These are phyloP conservation scores for Phymorhynchus buccinoides DNA, from an alignment of 1,140 invertebrate species.

Conservation along the genomic window DNA sequence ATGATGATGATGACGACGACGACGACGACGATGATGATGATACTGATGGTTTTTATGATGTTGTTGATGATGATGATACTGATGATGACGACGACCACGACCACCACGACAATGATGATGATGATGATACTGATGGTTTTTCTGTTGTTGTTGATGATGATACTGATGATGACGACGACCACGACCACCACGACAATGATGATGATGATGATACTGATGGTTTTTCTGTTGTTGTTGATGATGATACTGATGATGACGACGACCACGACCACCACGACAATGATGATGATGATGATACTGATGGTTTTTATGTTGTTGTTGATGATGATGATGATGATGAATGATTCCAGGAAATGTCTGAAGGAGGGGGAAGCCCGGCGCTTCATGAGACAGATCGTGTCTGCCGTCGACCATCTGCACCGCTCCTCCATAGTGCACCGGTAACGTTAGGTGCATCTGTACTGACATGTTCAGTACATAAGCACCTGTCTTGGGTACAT, in stretches of 20 bases:
- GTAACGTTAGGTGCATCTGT: too few species aligned
- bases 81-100: neutral
- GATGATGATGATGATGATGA: neutral
- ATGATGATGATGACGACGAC: too few species aligned
- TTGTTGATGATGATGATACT: neutral
- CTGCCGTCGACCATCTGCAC: slow-evolving; percentile 97
- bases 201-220: neutral
- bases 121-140: neutral
- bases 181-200: neutral
- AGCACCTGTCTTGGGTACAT: neutral
- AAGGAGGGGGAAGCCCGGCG: slow-evolving; percentile 87
- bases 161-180: neutral
- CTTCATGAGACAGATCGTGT: slow-evolving; percentile 95
- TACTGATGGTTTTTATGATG: too few species aligned
- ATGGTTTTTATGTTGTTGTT: neutral
- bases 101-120: neutral
- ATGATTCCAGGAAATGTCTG: slow-evolving; percentile 48
- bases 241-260: neutral
- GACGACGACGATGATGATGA: too few species aligned
- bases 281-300: neutral
- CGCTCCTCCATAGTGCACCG: slow-evolving; percentile 92
- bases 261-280: neutral
- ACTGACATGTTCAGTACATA: too few species aligned
- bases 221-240: too few species aligned
- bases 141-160: neutral